phyloP scores from a whole-genome alignment of 1,140 invertebrate genomes.

The Zaprionus kolodkinae region DNA sequence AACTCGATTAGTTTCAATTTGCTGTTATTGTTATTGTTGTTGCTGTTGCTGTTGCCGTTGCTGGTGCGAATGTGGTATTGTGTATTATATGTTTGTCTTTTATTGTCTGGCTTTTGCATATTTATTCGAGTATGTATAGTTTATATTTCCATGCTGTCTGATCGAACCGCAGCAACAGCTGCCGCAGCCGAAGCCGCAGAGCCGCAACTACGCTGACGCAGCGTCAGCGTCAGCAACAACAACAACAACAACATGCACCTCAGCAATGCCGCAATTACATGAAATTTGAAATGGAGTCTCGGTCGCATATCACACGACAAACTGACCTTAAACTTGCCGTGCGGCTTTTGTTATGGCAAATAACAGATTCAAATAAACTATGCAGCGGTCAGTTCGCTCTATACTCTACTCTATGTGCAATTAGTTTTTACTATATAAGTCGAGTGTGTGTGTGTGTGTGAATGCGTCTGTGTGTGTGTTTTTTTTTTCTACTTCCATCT shows the following conservation, averaged over 20 bases:
- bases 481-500: conserved; percentile 20
- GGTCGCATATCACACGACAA: conserved; percentile 65
- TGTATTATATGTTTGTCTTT: conserved; percentile 38
- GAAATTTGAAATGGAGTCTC: conserved; percentile 41
- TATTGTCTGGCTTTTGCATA: conserved; percentile 52
- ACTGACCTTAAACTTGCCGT: conserved; percentile 78
- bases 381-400: conserved; percentile 67
- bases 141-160: conserved; percentile 57
- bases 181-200: no score
- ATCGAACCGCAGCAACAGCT: conserved; percentile 44
- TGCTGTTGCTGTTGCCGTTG: conserved; percentile 35
- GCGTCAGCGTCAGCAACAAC: conserved; percentile 8
- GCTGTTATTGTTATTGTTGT: conserved; percentile 54
- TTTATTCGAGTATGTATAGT: conserved; percentile 16
- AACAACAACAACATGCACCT: conserved; percentile 12
- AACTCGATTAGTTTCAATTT: conserved; percentile 81
- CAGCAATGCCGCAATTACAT: conserved; percentile 54
- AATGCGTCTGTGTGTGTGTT: not conserved
- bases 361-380: conserved; percentile 64
- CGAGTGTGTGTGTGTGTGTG: conserved; percentile 2
- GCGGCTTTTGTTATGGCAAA: conserved; percentile 70
- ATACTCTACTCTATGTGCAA: conserved; percentile 60
- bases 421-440: conserved; percentile 71
- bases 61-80: conserved; percentile 23
- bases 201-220: conserved; percentile 8